These are phyloP conservation scores for Ctenochaetus hawaiiensis DNA, from an alignment of 2,797 vertebrate genomes.

Conservation along the genomic window DNA sequence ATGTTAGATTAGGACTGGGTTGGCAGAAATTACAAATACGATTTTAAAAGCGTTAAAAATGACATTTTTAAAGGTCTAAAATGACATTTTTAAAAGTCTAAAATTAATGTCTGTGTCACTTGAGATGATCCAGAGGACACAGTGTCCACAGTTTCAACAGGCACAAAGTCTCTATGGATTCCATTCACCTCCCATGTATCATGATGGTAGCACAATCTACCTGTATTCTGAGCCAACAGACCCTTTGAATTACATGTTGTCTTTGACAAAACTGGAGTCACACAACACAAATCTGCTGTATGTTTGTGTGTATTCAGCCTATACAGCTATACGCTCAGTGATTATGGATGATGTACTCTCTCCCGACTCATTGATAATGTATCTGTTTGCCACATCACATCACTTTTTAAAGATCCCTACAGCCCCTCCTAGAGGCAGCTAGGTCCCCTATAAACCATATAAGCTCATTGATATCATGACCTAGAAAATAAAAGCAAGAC, in stretches of 20 bases:
- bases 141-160: too few relatives aligned
- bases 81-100: not conserved
- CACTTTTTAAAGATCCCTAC: constrained; percentile 30
- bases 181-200: not conserved
- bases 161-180: not conserved
- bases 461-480: constrained; percentile 34
- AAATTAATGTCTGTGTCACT: not conserved
- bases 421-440: not conserved
- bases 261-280: not conserved
- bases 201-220: not conserved
- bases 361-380: constrained; percentile 26
- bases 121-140: too few relatives aligned
- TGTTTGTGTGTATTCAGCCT: not conserved
- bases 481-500: constrained; percentile 44
- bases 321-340: not conserved
- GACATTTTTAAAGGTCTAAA: not conserved
- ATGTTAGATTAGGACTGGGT: too few relatives aligned
- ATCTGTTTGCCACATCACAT: not conserved
- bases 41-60: not conserved
- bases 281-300: not conserved
- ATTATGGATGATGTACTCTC: not conserved
- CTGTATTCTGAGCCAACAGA: not conserved
- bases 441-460: not conserved
- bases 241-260: not conserved
- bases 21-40: not conserved